Percentiles rank a stretch among this genome's conserved stretches.
phyloP scores from a whole-genome alignment of 2,113 vertebrate species.

The Tinamus guttatus region DNA sequence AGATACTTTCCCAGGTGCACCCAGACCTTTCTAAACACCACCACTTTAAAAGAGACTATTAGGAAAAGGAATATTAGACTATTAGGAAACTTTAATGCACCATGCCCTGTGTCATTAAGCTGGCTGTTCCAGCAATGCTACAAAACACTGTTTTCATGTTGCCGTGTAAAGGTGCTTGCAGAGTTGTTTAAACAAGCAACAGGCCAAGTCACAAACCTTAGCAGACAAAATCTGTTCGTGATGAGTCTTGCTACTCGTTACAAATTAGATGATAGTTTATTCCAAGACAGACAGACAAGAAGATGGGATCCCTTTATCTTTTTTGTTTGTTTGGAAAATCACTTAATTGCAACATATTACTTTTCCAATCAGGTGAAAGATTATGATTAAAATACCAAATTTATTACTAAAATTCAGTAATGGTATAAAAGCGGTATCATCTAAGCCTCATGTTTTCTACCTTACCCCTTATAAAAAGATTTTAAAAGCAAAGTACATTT shows the following conservation, averaged over 20 bases:
- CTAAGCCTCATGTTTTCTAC: neutral
- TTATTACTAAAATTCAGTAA: slow-evolving; percentile 3
- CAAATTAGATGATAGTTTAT: neutral
- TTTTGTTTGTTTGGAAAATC: neutral
- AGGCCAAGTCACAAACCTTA: neutral
- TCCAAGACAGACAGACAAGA: neutral
- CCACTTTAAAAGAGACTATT: neutral
- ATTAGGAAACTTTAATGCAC: neutral
- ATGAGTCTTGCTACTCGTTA: neutral
- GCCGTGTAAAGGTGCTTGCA: neutral
- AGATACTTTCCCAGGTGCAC: neutral
- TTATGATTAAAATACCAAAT: neutral
- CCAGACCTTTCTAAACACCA: neutral
- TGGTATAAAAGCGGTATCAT: neutral
- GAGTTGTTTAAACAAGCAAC: neutral
- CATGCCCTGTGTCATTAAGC: neutral
- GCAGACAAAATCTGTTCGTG: neutral
- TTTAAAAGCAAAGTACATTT: neutral
- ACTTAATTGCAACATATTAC: neutral
- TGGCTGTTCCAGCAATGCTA: neutral
- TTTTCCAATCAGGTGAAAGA: neutral
- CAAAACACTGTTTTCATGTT: neutral
- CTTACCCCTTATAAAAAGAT: neutral
- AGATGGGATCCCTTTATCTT: neutral
- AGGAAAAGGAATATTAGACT: neutral